A percentile compares a stretch with the other conserved stretches of the same genome.
These are phyloP conservation scores for Hetaerina titia DNA, from an alignment of 2,888 invertebrate species.

Conservation along the genomic window DNA sequence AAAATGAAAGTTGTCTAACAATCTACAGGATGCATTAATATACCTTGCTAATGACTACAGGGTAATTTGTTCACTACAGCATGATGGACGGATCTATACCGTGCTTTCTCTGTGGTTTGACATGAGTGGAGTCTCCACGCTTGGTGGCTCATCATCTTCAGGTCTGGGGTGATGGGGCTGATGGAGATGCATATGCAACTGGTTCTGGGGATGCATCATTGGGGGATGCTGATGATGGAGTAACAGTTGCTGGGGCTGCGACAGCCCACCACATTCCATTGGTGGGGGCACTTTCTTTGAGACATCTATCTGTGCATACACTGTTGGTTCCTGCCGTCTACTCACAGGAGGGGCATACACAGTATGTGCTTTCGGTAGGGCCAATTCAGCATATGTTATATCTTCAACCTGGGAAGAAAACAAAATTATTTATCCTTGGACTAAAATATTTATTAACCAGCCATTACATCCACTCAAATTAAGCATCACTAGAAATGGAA, in stretches of 20 bases:
- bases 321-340: slow-evolving; percentile 77
- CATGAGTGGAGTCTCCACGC: slow-evolving; percentile 68
- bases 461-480: neutral
- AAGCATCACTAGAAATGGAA: neutral
- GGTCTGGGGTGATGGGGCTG: slow-evolving; percentile 49
- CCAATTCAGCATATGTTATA: slow-evolving; percentile 81
- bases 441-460: neutral
- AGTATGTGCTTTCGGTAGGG: slow-evolving; percentile 75
- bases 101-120: slow-evolving; percentile 68
- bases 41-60: slow-evolving; percentile 66
- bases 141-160: slow-evolving; percentile 62
- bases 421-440: neutral
- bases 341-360: slow-evolving; percentile 70
- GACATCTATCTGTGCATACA: slow-evolving; percentile 80
- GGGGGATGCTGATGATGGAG: slow-evolving; percentile 76
- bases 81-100: slow-evolving; percentile 67
- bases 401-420: slow-evolving; percentile 77
- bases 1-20: slow-evolving; percentile 12
- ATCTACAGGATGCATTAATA: slow-evolving; percentile 63
- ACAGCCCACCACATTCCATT: slow-evolving; percentile 76
- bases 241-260: slow-evolving; percentile 76
- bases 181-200: slow-evolving; percentile 70
- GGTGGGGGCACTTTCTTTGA: slow-evolving; percentile 74
- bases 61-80: slow-evolving; percentile 67
- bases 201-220: slow-evolving; percentile 75